Evolutionary conservation across 2,113 vertebrate genomes (phyloP).

Genomic region (Campylomormyrus tamandua): DNA sequence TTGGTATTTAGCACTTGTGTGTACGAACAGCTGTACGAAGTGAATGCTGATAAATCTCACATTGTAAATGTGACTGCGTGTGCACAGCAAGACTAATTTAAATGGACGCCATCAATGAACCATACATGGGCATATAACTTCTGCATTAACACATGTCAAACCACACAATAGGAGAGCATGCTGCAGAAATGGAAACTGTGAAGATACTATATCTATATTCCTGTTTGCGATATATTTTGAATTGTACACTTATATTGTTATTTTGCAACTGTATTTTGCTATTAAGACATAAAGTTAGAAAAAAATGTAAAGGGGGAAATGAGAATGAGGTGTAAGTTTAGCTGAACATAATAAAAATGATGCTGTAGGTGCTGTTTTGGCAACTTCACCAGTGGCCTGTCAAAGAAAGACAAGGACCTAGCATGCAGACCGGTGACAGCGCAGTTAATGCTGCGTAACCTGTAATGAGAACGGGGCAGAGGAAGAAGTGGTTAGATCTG

Average conservation of each 20-base stretch:
- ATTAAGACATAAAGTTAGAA: background rate
- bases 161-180: background rate
- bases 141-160: background rate
- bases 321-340: background rate
- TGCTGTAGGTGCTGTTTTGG: background rate
- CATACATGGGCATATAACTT: background rate
- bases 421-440: background rate
- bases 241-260: background rate
- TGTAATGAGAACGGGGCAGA: background rate
- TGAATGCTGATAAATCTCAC: background rate
- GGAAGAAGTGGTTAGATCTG: background rate
- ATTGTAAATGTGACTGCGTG: background rate
- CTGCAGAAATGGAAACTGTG: background rate
- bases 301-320: background rate
- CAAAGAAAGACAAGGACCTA: background rate
- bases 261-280: background rate
- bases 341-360: background rate
- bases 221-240: background rate
- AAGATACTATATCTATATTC: background rate
- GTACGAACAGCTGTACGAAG: background rate
- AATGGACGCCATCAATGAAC: background rate
- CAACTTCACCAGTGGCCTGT: background rate
- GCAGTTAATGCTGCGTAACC: background rate
- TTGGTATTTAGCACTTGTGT: background rate
- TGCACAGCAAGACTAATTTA: background rate